Evolutionary conservation across 2,113 vertebrate genomes (phyloP).

Genomic region (Miniopterus natalensis): DNA sequence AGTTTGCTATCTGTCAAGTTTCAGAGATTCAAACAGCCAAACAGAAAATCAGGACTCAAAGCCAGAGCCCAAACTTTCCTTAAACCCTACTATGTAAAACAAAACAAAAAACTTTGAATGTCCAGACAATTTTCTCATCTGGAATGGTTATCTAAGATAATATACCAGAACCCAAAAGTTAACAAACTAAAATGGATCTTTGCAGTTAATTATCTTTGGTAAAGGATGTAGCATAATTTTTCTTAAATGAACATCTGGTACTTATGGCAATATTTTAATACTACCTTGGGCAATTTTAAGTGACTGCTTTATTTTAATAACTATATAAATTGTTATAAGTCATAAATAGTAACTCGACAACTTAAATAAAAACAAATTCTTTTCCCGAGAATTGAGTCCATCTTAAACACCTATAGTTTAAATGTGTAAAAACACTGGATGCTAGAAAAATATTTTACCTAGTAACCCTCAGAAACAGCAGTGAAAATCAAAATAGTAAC

Average conservation of each 20-base stretch:
- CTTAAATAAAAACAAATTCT: slow-evolving; percentile 12
- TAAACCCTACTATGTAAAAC: background rate
- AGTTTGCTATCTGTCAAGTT: slow-evolving; percentile 42
- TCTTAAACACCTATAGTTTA: slow-evolving; percentile 13
- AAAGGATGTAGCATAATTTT: background rate
- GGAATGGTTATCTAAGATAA: slow-evolving; percentile 6
- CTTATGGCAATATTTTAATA: slow-evolving; percentile 39
- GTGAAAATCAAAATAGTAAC: background rate
- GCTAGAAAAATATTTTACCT: slow-evolving; percentile 26
- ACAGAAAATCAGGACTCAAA: background rate
- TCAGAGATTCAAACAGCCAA: slow-evolving; percentile 29
- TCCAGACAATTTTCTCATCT: background rate
- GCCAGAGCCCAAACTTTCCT: background rate
- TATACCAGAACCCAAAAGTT: background rate
- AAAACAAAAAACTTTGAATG: background rate
- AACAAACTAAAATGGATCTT: slow-evolving; percentile 37
- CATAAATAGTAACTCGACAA: slow-evolving; percentile 28
- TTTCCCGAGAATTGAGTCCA: slow-evolving; percentile 2
- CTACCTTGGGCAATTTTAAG: background rate
- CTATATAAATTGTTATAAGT: background rate
- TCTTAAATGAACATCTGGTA: background rate
- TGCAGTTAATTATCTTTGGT: background rate
- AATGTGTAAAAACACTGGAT: background rate
- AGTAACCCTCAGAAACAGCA: background rate
- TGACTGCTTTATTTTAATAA: background rate